phyloP scores from a whole-genome alignment of 64 coral and sea anemone species.

The Stichodactyla mertensii region DNA sequence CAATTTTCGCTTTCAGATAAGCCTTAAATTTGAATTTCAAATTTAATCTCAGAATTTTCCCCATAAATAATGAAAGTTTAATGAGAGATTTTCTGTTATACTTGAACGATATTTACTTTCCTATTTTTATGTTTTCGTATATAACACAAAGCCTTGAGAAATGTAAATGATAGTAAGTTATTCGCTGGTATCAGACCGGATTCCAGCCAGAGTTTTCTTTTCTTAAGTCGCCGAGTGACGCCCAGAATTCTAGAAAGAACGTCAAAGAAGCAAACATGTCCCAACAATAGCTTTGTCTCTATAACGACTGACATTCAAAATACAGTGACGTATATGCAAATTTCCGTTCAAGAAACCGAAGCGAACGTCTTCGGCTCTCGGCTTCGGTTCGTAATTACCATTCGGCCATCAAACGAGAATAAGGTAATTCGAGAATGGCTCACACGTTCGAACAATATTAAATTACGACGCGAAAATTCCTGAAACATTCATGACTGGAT shows the following conservation, averaged over 20 bases:
- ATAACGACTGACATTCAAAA: constrained; percentile 17
- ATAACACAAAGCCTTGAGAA: neutral
- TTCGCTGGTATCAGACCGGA: constrained; percentile 21
- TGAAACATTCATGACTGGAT: constrained; percentile 20
- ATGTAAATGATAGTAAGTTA: neutral
- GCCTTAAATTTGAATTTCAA: constrained; percentile 25
- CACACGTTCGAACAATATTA: constrained; percentile 13
- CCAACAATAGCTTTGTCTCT: constrained; percentile 26
- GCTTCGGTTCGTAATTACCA: constrained; percentile 22
- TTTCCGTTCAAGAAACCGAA: neutral
- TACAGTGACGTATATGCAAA: constrained; percentile 38
- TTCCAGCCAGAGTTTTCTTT: constrained; percentile 8
- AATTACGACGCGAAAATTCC: constrained; percentile 16
- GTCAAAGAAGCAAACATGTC: constrained; percentile 25
- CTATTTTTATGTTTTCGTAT: neutral
- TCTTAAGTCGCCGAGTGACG: constrained; percentile 15
- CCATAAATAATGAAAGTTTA: neutral
- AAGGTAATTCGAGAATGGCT: constrained; percentile 11
- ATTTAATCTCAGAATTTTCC: neutral
- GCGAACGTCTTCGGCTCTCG: neutral
- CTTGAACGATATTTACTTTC: neutral
- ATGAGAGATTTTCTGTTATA: neutral
- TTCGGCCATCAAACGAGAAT: constrained; percentile 15
- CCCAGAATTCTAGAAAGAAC: constrained; percentile 25
- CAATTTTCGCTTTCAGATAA: neutral